Base-by-base conservation (phyloP, 2,797 vertebrate species). In the Furcifer pardalis region DNA sequence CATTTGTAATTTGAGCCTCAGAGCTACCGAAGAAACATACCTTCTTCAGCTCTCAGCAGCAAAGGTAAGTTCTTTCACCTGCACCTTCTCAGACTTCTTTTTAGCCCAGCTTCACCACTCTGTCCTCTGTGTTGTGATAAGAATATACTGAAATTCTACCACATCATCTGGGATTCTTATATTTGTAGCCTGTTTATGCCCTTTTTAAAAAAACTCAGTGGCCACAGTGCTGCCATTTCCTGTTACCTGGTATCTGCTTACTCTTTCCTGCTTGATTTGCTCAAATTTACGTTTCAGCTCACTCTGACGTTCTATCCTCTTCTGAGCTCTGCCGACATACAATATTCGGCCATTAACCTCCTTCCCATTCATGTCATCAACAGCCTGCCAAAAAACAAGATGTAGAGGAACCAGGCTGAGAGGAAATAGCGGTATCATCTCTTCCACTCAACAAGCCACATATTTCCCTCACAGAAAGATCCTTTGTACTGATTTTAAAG, bases 261-360 rank as follows among this genome's bases (percentile, higher is more conserved):
- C 97, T 84, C 97, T 94, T 59, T 99, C 98, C 91, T 98, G 98
- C 90, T 98, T 99, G 86, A 99, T 97, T 91, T 98, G 98, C 88
- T 99, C 98, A 89, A 99, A 99, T 86, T 93, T 98, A 94, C 97
- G 96, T 91, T 98, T 99, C 76, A 99, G 97, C 87, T 99, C 98
- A 1, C 95, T 97, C 94, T 99, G 98, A 17, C 99, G 96, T 91
- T 99, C 99, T 79, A 97, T 86, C 23, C 98, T 96, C 94, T 99
- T 99, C 97, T 99, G 99, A 89, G 99, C 99, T 3, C 98, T 94
- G 44, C 98, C 98, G 25, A 97, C 99, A 0, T 98, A 99, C 37
- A 99, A 89, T 72, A 95, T 52, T 72, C 96, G 96, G 46, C 98
- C 98, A 0, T 96, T 97, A 88, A 99, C 66, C 85, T 99, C 98